Percentiles rank a stretch among this genome's conserved stretches.
phyloP scores from a whole-genome alignment of 2,113 vertebrate genomes.

The Grammomys surdaster region DNA sequence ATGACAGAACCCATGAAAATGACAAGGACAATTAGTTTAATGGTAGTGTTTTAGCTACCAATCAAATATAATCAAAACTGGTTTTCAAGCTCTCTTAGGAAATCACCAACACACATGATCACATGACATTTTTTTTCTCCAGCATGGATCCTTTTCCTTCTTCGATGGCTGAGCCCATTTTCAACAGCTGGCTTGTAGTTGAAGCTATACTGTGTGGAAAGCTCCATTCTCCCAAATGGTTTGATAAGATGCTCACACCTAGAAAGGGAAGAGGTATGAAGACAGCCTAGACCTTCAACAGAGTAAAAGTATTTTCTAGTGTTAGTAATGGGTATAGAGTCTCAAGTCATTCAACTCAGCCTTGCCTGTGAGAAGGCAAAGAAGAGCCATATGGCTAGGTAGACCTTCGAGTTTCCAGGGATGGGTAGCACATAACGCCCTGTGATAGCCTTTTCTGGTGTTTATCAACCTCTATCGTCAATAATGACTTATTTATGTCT shows the following conservation, averaged over 20 bases:
- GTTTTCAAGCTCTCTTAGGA: constrained; percentile 42
- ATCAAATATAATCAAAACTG: constrained; percentile 39
- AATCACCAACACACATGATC: neutral
- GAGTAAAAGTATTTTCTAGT: constrained; percentile 31
- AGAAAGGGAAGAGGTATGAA: neutral
- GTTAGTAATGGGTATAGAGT: neutral
- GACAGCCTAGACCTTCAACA: neutral
- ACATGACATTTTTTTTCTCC: neutral
- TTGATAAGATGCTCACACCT: constrained; percentile 1
- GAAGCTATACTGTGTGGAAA: neutral
- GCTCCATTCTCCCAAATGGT: neutral
- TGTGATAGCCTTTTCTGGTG: constrained; percentile 60
- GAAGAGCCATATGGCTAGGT: constrained; percentile 63
- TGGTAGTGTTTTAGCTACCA: neutral
- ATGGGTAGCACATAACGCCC: constrained; percentile 44
- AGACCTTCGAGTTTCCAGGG: constrained; percentile 55
- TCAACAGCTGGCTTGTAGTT: neutral
- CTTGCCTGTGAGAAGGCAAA: constrained; percentile 7
- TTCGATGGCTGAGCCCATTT: neutral
- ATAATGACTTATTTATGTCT: constrained; percentile 75
- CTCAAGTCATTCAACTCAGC: constrained; percentile 32
- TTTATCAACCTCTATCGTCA: constrained; percentile 61
- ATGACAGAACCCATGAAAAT: neutral
- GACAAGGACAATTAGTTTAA: neutral
- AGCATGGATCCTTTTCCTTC: neutral